Evolutionary conservation across 1,140 invertebrate species (phyloP).

Genomic region (Triops cancriformis): DNA sequence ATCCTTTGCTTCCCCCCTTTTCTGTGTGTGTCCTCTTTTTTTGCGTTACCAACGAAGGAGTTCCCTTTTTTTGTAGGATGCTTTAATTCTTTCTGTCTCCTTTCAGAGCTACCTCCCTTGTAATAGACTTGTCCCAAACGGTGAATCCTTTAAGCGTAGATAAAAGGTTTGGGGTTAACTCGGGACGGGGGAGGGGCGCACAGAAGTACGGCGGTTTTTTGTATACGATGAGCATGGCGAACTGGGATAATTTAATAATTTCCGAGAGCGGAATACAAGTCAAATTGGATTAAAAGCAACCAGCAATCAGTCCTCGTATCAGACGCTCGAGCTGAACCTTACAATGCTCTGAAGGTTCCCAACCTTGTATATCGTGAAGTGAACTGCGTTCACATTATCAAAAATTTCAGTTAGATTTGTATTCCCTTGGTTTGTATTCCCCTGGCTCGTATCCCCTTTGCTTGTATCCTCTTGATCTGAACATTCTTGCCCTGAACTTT

Average conservation of each 20-base stretch:
- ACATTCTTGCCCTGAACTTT: too few relatives aligned
- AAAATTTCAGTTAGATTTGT: too few relatives aligned
- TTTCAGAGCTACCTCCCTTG: not conserved
- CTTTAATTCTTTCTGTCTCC: not conserved
- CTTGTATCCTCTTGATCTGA: too few relatives aligned
- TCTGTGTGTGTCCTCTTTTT: too few relatives aligned
- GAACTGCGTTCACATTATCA: too few relatives aligned
- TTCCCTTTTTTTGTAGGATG: not conserved
- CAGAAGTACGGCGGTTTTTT: not conserved
- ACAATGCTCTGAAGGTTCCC: too few relatives aligned
- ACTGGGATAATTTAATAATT: not conserved
- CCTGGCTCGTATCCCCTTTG: too few relatives aligned
- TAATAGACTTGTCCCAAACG: not conserved
- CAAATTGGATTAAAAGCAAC: not conserved
- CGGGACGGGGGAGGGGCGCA: not conserved
- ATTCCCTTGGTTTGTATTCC: too few relatives aligned
- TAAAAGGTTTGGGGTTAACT: not conserved
- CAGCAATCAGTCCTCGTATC: not conserved
- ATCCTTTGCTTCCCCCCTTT: not conserved
- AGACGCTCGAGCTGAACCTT: too few relatives aligned
- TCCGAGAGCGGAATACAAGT: not conserved
- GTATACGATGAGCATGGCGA: not conserved
- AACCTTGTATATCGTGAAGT: too few relatives aligned
- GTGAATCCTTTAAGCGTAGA: constrained; percentile 4
- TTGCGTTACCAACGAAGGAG: not conserved